These are phyloP conservation scores for Acholoe squamosa DNA, from an alignment of 2,888 invertebrate species.

Conservation along the genomic window DNA sequence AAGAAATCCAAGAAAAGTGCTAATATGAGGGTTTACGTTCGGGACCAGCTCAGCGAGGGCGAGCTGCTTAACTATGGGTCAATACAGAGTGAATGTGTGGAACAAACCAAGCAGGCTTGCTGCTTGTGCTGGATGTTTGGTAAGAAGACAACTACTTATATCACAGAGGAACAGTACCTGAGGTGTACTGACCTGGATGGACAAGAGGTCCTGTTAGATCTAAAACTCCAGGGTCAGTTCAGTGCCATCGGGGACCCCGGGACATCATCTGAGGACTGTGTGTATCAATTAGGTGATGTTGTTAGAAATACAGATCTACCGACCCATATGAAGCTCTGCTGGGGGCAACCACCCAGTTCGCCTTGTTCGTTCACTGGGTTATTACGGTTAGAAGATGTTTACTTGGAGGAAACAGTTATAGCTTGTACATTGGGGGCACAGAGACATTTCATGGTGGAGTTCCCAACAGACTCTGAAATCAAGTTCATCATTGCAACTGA, in stretches of 20 bases:
- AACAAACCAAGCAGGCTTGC: slow-evolving; percentile 13
- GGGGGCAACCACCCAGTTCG: slow-evolving; percentile 75
- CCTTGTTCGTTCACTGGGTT: slow-evolving; percentile 77
- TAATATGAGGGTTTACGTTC: slow-evolving; percentile 26
- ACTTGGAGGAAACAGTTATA: slow-evolving; percentile 74
- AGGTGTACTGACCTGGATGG: slow-evolving; percentile 58
- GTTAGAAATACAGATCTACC: slow-evolving; percentile 73
- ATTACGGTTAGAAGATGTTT: slow-evolving; percentile 73
- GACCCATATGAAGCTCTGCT: slow-evolving; percentile 75
- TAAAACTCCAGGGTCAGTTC: slow-evolving; percentile 36
- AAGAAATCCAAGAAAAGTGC: background rate
- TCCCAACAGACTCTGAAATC: slow-evolving; percentile 74
- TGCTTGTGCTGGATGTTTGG: slow-evolving; percentile 37
- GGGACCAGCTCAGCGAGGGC: slow-evolving; percentile 15
- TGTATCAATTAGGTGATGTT: slow-evolving; percentile 73
- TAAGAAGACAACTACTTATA: slow-evolving; percentile 50
- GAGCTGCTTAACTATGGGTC: slow-evolving; percentile 34
- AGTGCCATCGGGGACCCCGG: slow-evolving; percentile 56
- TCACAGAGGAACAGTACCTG: slow-evolving; percentile 57
- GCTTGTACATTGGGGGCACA: slow-evolving; percentile 75
- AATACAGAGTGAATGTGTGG: slow-evolving; percentile 53
- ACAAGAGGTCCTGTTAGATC: slow-evolving; percentile 45
- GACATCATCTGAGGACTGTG: background rate
- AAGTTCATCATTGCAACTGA: slow-evolving; percentile 73
- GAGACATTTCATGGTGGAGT: slow-evolving; percentile 76